These are phyloP conservation scores for Conger conger DNA, from an alignment of 2,113 vertebrate genomes.

Conservation along the genomic window DNA sequence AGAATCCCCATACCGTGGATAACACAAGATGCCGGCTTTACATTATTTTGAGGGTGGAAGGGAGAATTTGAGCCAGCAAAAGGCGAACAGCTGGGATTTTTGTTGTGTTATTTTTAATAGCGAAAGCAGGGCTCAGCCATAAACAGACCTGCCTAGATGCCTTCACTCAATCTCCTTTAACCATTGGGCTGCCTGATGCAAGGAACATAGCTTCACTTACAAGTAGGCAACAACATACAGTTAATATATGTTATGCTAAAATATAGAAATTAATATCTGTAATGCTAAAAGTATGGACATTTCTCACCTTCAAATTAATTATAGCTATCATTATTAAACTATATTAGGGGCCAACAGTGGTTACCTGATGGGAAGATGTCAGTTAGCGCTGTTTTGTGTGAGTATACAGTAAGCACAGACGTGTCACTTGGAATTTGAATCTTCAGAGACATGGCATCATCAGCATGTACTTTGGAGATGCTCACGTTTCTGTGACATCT, in stretches of 20 bases:
- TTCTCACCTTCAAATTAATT: no score
- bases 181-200: no score
- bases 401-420: background rate
- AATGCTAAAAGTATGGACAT: no score
- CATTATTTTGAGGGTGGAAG: slow-evolving; percentile 1
- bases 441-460: background rate
- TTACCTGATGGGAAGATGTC: background rate
- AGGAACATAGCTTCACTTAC: no score
- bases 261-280: no score
- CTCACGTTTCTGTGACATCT: no score
- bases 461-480: background rate
- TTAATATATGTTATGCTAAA: no score
- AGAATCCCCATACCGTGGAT: slow-evolving; percentile 12
- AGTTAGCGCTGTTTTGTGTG: background rate
- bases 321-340: background rate
- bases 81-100: slow-evolving; percentile 10
- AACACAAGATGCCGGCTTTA: slow-evolving; percentile 21
- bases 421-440: background rate
- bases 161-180: background rate
- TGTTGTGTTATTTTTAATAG: background rate
- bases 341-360: background rate
- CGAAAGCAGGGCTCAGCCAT: background rate
- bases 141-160: no score
- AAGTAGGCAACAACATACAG: no score
- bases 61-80: slow-evolving; percentile 6